phyloP scores from a whole-genome alignment of 2,888 invertebrate genomes.

The Malthinus flaveolus region DNA sequence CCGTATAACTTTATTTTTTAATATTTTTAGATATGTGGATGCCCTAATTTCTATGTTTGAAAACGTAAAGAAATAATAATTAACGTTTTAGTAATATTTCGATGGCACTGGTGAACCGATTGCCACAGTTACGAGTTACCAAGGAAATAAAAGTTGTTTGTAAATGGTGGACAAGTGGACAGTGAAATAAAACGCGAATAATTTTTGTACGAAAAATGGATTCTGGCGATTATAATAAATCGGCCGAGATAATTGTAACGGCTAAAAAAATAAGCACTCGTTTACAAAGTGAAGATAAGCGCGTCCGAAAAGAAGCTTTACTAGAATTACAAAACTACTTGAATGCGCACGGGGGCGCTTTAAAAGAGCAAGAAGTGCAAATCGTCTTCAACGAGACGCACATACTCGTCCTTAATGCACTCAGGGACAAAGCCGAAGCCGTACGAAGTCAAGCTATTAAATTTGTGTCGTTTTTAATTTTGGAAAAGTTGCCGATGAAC shows the following conservation, averaged over 20 bases:
- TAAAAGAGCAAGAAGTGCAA: conserved; percentile 51
- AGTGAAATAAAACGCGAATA: conserved; percentile 15
- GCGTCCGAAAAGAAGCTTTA: conserved; percentile 60
- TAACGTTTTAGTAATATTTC: too few relatives aligned
- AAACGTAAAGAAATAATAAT: too few relatives aligned
- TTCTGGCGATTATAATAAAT: conserved; percentile 7
- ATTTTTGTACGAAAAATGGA: conserved; percentile 1
- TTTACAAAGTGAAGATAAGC: conserved; percentile 65
- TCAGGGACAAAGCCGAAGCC: conserved; percentile 64
- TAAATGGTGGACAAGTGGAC: conserved; percentile 33
- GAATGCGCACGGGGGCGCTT: conserved; percentile 52
- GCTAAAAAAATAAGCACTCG: conserved; percentile 44
- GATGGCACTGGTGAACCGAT: too few relatives aligned
- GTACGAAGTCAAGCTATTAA: conserved; percentile 64
- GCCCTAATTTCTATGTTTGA: too few relatives aligned
- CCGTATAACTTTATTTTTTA: too few relatives aligned
- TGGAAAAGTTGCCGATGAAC: conserved; percentile 63
- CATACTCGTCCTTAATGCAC: conserved; percentile 53
- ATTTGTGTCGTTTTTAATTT: conserved; percentile 59
- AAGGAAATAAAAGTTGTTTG: conserved; percentile 31
- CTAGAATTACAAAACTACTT: conserved; percentile 59
- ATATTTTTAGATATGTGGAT: too few relatives aligned
- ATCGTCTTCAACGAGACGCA: conserved; percentile 54
- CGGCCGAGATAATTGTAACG: conserved; percentile 21
- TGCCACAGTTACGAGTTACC: not conserved